Evolutionary conservation across 2,113 vertebrate species (phyloP), one percentile per base, ranked within the genome.

Genomic region (Percina caprodes): DNA sequence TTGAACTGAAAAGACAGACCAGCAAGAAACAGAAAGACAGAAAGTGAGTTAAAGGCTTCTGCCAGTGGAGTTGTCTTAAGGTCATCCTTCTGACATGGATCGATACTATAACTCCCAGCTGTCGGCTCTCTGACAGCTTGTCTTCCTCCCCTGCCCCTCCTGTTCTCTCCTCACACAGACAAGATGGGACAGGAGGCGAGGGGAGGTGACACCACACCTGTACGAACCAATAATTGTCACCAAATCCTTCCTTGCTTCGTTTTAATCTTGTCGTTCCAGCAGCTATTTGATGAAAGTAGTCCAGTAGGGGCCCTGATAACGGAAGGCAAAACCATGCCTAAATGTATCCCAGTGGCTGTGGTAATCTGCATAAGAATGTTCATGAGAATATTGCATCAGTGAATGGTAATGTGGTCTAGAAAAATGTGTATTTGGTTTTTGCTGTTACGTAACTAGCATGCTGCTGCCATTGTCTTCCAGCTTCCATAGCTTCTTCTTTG

Each of bases 81-180:
- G 84, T 87, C 79, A 72, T 75, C 77, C 61, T 42, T 42, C 21
- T 65, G 88, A 83, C 45, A 12, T 63, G 65, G 76, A 88, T 90
- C 83, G 65, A 91, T 91, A 79, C 58, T 5, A 12, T 68, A 66
- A 13, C 61, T 86, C 62, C 67, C 67, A 39, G 33, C 69, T 78
- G 80, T 74, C 73, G 15, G 67, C 67, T 70, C 68, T 55, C 56
- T 81, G 61, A 76, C 82, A 77, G 55, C 74, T 80, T 30, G 51
- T 75, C 73, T 19, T 58, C 70, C 48, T 69, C 54, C 80, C 33
- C 16, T 9, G 19, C 30, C 46, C n/a, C 55, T 75, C 67, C 24
- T 66, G 35, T 52, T 26, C 46, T 4, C 39, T 71, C 45, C 61
- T 77, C 3, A 42, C 23, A 30, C 68, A 73, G 62, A 78, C 70